phyloP scores from a whole-genome alignment of 2,113 vertebrate species.

The Campylomormyrus numenius region DNA sequence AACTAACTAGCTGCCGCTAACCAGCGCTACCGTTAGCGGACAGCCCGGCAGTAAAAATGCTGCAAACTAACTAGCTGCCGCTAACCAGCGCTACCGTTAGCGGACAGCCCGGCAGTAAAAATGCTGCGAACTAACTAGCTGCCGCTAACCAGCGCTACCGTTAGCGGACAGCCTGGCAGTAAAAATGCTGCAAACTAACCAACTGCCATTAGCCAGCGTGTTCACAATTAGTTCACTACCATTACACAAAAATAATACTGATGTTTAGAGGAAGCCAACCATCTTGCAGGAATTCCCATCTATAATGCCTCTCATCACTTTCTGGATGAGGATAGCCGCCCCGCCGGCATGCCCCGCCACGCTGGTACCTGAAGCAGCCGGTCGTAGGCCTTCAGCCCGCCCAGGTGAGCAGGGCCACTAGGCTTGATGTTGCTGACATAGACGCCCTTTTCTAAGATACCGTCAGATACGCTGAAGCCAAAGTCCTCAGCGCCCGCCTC shows the following conservation, averaged over 20 bases:
- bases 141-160: neutral
- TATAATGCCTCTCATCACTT: neutral
- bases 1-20: neutral
- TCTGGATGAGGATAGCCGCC: neutral
- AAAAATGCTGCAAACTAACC: neutral
- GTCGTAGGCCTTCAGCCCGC: conserved; percentile 82
- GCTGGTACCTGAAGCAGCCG: conserved; percentile 81
- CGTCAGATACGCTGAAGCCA: conserved; percentile 94
- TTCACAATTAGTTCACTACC: neutral
- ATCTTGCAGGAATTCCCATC: neutral
- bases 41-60: too few species aligned
- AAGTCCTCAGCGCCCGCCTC: conserved; percentile 85
- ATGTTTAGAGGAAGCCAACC: neutral
- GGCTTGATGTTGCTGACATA: conserved; percentile 89
- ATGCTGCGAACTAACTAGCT: neutral
- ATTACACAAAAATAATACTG: neutral
- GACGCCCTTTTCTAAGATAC: conserved; percentile 88
- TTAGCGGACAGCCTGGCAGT: neutral
- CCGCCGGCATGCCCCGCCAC: neutral
- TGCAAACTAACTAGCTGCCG: too few species aligned
- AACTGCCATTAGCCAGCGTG: neutral
- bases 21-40: neutral
- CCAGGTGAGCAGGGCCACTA: conserved; percentile 78
- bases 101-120: neutral
- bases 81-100: too few species aligned